These are phyloP conservation scores for Sitta europaea DNA, from an alignment of 2,113 vertebrate genomes.

Conservation along the genomic window DNA sequence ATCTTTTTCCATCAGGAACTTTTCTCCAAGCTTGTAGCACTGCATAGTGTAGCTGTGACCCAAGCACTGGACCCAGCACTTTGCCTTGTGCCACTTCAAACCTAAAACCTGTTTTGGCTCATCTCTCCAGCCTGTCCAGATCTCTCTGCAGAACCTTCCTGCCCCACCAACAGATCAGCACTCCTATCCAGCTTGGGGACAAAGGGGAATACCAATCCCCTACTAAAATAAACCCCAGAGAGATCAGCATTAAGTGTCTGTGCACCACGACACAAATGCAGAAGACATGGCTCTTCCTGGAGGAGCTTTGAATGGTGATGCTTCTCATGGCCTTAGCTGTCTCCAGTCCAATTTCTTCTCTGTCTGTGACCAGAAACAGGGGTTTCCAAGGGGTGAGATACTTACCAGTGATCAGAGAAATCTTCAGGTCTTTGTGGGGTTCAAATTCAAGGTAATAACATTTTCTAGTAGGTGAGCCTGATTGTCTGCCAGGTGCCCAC, in stretches of 20 bases:
- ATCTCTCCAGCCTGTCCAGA: neutral
- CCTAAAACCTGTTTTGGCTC: neutral
- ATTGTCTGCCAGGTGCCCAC: neutral
- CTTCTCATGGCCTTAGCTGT: neutral
- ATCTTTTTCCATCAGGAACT: neutral
- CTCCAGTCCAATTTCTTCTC: neutral
- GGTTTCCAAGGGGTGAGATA: neutral
- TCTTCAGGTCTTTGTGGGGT: neutral
- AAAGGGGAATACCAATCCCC: accelerated
- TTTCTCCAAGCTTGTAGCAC: neutral
- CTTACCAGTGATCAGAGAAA: neutral
- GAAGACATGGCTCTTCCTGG: neutral
- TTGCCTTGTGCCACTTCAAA: neutral
- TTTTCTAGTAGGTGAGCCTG: neutral
- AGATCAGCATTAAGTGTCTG: neutral
- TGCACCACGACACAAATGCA: neutral
- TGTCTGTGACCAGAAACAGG: neutral
- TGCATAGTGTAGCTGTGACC: neutral
- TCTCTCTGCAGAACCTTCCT: neutral
- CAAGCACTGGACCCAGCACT: neutral
- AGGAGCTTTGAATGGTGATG: neutral
- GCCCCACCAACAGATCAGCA: neutral
- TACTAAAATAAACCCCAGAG: neutral
- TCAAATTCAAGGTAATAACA: neutral
- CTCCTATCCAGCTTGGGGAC: neutral